Base-by-base conservation (phyloP, 2,113 vertebrate species). In the Vulpes lagopus region DNA sequence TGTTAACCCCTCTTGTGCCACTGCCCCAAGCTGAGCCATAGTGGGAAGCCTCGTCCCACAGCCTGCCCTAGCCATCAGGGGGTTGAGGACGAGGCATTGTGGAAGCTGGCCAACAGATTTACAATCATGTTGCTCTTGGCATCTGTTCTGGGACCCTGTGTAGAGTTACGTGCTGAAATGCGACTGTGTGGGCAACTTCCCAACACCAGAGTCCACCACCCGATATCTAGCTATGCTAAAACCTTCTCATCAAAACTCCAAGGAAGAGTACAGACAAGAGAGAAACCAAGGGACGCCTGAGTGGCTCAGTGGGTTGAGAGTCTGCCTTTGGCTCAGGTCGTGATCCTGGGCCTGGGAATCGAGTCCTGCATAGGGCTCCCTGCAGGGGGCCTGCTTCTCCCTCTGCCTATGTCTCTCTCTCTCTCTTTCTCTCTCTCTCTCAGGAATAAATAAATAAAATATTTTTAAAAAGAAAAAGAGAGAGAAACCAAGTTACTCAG, bases 21-120 rank as follows among this genome's bases (percentile, higher is more conserved):
- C 95, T n/a, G 32, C 27, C 91, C 74, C 90, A 71, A 65, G 76
- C 84, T 6, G 9, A 97, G 49, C 60, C 82, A 91, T 65, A 71
- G 91, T 88, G 0, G 2, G 38, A 35, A 88, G 96, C 97, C 98
- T 97, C 73, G 16, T 12, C 69, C 16, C 17, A 12, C 17, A 19
- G 84, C 97, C 82, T 4, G 15, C 92, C 80, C 69, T 7, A 0
- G 8, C n/a, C 49, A 79, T 74, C 17, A 43, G 51, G 93, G 74
- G 96, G 81, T 19, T 10, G 6, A 91, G 30, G 7, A 59, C 4
- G 60, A 32, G 89, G 74, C 83, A 49, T 79, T 64, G 49, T 93
- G 97, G 79, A 97, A 98, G 94, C 65, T 43, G 65, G 97, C 95
- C 96, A 96, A 93, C 84, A 96, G 74, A 60, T 20, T 85, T 32